Percentiles rank a stretch among this genome's conserved stretches.
Conservation (phyloP, 2,113 vertebrate genomes). For the Progne subis region DNA sequence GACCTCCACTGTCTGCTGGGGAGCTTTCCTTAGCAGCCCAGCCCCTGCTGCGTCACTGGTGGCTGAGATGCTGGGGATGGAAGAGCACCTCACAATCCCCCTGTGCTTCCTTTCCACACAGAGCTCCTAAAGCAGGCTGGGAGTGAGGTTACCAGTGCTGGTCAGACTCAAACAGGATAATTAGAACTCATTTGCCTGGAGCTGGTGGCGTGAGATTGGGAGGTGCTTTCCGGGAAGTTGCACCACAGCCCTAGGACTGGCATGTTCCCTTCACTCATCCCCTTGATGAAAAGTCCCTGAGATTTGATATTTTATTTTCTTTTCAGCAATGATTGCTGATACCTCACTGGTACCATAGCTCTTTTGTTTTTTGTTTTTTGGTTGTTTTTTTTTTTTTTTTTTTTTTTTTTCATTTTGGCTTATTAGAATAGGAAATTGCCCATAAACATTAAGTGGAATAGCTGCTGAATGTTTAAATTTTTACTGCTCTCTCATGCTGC, state of each 20-base stretch:
- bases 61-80: not conserved
- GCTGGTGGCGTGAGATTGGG: not conserved
- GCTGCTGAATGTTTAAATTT: not conserved
- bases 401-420: not conserved
- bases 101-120: not conserved
- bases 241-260: not conserved
- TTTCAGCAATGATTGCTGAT: not conserved
- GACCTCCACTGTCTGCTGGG: not conserved
- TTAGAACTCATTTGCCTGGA: not conserved
- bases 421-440: constrained; percentile 25
- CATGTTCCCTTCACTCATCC: not conserved
- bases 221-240: not conserved
- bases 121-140: not conserved
- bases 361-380: no score
- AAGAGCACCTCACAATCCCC: not conserved
- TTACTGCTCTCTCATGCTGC: not conserved
- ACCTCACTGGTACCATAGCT: not conserved
- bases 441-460: not conserved
- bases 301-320: not conserved
- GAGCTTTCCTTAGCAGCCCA: not conserved
- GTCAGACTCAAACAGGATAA: not conserved
- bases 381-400: not conserved
- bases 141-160: not conserved
- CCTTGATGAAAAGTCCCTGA: not conserved
- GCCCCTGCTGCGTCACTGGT: not conserved